Evolutionary conservation across 2,888 invertebrate species (phyloP).

Genomic region (Patella pellucida): DNA sequence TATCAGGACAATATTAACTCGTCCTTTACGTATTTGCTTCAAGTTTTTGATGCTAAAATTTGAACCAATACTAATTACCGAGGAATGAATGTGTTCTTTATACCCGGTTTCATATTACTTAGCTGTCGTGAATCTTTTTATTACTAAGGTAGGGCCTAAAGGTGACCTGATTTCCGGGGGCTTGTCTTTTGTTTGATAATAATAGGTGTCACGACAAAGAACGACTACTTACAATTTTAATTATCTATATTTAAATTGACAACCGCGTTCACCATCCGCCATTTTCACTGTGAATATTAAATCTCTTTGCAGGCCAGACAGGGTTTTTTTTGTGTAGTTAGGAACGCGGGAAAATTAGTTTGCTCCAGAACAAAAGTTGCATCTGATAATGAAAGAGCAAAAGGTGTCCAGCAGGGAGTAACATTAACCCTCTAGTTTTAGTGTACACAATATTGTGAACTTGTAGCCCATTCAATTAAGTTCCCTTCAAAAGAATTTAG

Average conservation of each 20-base stretch:
- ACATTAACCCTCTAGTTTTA: too few relatives aligned
- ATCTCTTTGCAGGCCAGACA: too few relatives aligned
- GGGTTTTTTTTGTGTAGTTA: too few relatives aligned
- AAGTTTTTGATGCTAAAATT: not conserved
- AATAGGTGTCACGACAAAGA: conserved; percentile 10
- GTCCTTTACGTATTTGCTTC: not conserved
- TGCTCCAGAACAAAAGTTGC: too few relatives aligned
- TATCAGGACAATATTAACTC: conserved; percentile 7
- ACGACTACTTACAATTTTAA: conserved; percentile 11
- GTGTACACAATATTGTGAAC: too few relatives aligned
- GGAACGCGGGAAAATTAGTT: too few relatives aligned
- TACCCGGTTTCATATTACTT: conserved; percentile 9
- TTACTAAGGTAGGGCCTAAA: conserved; percentile 7
- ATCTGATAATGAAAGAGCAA: too few relatives aligned
- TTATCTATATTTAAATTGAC: not conserved
- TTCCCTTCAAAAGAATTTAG: too few relatives aligned
- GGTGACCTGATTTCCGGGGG: conserved; percentile 9
- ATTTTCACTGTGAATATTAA: too few relatives aligned
- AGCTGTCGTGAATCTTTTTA: not conserved
- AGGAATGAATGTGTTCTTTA: conserved; percentile 11
- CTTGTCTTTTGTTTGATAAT: conserved; percentile 5
- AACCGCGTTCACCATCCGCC: too few relatives aligned
- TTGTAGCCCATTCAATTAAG: too few relatives aligned
- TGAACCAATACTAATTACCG: conserved; percentile 6
- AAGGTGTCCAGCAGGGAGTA: too few relatives aligned